Conservation (phyloP, 2,888 invertebrate genomes). For the Venustoraphidia nigricollis region DNA sequence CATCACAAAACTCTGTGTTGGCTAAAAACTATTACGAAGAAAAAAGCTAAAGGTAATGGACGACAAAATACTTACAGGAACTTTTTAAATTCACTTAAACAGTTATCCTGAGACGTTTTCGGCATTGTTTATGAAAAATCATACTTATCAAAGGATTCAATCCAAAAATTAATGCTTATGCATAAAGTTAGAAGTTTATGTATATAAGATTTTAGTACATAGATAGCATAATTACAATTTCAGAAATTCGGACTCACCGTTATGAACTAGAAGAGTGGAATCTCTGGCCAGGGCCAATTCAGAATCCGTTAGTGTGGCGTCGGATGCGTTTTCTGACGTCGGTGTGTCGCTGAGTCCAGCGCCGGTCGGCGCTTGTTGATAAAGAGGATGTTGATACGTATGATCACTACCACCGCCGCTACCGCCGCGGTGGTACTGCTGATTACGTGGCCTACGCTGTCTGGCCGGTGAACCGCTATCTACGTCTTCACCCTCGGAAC, state of each 20-base stretch:
- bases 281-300: slow-evolving; percentile 70
- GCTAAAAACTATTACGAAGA: too few relatives aligned
- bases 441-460: slow-evolving; percentile 32
- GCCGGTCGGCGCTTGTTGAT: slow-evolving; percentile 25
- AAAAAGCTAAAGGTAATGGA: too few relatives aligned
- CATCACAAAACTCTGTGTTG: too few relatives aligned
- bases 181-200: too few relatives aligned
- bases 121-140: too few relatives aligned
- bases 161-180: too few relatives aligned
- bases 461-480: slow-evolving; percentile 23
- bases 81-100: too few relatives aligned
- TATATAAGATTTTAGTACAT: too few relatives aligned
- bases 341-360: slow-evolving; percentile 64
- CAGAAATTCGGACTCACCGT: slow-evolving; percentile 43
- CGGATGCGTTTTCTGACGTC: slow-evolving; percentile 71
- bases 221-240: not conserved
- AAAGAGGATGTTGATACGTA: slow-evolving; percentile 34
- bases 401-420: slow-evolving; percentile 36
- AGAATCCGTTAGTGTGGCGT: slow-evolving; percentile 71
- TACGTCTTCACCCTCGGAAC: slow-evolving; percentile 53
- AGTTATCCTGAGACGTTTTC: too few relatives aligned
- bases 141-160: too few relatives aligned
- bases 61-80: too few relatives aligned
- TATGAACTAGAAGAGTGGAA: slow-evolving; percentile 67
- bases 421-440: slow-evolving; percentile 31